A percentile compares a stretch with the other conserved stretches of the same genome.
These are phyloP conservation scores for Apodemus sylvaticus DNA, from an alignment of 2,113 vertebrate species.

Conservation along the genomic window DNA sequence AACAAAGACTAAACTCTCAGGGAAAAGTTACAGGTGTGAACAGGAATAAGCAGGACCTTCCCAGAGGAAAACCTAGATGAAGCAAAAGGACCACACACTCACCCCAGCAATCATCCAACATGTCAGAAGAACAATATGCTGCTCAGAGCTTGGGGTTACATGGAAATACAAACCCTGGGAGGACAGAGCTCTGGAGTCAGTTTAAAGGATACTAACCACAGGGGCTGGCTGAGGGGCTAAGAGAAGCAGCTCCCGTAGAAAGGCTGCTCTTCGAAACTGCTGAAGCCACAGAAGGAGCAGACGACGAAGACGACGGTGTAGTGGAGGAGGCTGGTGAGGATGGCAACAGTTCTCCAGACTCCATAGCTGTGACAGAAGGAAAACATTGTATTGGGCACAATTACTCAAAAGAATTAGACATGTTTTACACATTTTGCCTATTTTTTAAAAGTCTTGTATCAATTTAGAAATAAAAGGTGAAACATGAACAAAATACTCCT, in stretches of 20 bases:
- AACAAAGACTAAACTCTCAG: constrained; percentile 10
- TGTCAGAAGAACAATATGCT: neutral
- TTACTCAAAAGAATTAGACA: constrained; percentile 1
- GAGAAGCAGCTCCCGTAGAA: constrained; percentile 85
- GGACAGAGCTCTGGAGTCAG: neutral
- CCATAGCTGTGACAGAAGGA: constrained; percentile 89
- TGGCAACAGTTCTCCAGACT: constrained; percentile 92
- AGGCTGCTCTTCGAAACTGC: constrained; percentile 87
- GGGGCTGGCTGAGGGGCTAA: constrained; percentile 90
- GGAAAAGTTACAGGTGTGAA: neutral
- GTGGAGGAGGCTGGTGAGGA: constrained; percentile 87
- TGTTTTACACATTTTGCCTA: neutral
- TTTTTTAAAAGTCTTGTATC: constrained; percentile 10
- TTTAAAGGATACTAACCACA: constrained; percentile 89
- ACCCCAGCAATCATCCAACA: neutral
- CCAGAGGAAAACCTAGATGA: neutral
- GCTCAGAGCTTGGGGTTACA: neutral
- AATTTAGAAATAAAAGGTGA: constrained; percentile 45
- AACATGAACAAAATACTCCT: constrained; percentile 31
- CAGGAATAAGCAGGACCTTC: neutral
- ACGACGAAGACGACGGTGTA: constrained; percentile 90
- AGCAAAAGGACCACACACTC: neutral
- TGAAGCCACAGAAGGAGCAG: constrained; percentile 83
- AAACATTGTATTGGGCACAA: neutral
- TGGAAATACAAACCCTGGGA: neutral